Percentiles rank a stretch among this genome's conserved stretches.
Conservation (phyloP, 2,113 vertebrate species). For the Prietella phreatophila region DNA sequence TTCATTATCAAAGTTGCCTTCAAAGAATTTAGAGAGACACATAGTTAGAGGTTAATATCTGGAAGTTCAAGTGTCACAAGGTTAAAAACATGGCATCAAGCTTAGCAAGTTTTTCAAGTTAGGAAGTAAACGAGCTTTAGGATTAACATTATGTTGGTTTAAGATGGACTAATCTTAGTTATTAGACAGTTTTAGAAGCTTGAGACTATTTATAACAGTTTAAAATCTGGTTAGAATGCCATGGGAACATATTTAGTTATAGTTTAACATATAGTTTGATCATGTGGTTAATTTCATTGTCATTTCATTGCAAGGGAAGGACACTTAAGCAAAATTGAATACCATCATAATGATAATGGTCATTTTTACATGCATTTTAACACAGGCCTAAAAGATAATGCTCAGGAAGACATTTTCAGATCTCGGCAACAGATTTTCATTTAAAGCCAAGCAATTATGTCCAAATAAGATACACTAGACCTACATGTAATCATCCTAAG, state of each 20-base stretch:
- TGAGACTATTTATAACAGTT: slow-evolving; percentile 72
- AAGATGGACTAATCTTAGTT: slow-evolving; percentile 67
- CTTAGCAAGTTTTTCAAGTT: slow-evolving; percentile 78
- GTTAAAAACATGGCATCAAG: slow-evolving; percentile 75
- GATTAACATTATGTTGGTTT: slow-evolving; percentile 72
- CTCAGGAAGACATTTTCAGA: slow-evolving; percentile 61
- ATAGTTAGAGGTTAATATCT: slow-evolving; percentile 84
- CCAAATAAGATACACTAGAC: slow-evolving; percentile 37
- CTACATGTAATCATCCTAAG: slow-evolving; percentile 33
- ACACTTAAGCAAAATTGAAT: slow-evolving; percentile 54
- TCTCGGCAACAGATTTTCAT: slow-evolving; percentile 24
- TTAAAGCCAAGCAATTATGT: slow-evolving; percentile 31
- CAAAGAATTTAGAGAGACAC: slow-evolving; percentile 97
- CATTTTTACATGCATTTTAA: slow-evolving; percentile 47
- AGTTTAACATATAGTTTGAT: slow-evolving; percentile 61
- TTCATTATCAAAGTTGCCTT: slow-evolving; percentile 99
- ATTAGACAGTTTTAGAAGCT: slow-evolving; percentile 64
- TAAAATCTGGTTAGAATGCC: slow-evolving; percentile 77
- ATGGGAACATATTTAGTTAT: slow-evolving; percentile 73
- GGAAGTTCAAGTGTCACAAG: slow-evolving; percentile 84
- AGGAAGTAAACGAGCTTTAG: slow-evolving; percentile 69
- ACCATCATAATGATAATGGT: slow-evolving; percentile 55
- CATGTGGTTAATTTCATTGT: slow-evolving; percentile 48
- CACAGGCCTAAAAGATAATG: not conserved
- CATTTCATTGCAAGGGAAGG: slow-evolving; percentile 53